Evolutionary conservation across 2,888 invertebrate species (phyloP), one percentile per base, ranked within the genome.

Genomic region (Ormyrus thymus): DNA sequence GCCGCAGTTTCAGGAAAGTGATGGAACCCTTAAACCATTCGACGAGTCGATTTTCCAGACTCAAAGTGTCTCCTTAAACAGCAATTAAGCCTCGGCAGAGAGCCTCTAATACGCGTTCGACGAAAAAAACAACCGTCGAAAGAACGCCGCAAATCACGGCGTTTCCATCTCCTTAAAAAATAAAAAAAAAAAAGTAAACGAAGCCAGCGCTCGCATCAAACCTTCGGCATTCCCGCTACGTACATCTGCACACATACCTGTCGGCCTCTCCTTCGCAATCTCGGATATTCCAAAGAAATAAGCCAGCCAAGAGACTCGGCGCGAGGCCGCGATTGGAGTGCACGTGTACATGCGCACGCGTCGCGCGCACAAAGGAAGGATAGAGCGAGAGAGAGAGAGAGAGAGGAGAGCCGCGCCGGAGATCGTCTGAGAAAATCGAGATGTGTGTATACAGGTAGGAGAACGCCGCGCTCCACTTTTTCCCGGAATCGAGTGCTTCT

Each of bases 401-500:
- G 53, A 61, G 43, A 48, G 46, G 13, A 64, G 48, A 48, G 15
- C 10, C 45, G 53, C 48, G 50, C 56, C 51, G 61, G 51, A 62
- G 58, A 45, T 59, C 8, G 50, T 69, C 62, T 48, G 48, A 65
- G 72, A 68, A 72, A 72, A 78, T 72, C 72, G 45, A 61, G 61
- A 72, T 72, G 66, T 9, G 45, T 48, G 45, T 13, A 13, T 43
- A 11, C 15, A 56, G 6, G 69, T 72, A 51, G 45, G 15, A 70
- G 5, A 13, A 11, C 6, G 59, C 51, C 2, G 58, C 65, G 68
- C 45, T 65, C 64, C 51, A 65, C 76, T 65, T 70, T 76, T 76
- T 45, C 61, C 55, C 9, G n/a, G 69, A 59, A 58, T 58, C 56
- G 65, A 65, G 73, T 58, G 56, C 65, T 50, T 6, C n/a, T 43